Conservation (phyloP, 2,888 invertebrate species). For the Habroteleia sp. region DNA sequence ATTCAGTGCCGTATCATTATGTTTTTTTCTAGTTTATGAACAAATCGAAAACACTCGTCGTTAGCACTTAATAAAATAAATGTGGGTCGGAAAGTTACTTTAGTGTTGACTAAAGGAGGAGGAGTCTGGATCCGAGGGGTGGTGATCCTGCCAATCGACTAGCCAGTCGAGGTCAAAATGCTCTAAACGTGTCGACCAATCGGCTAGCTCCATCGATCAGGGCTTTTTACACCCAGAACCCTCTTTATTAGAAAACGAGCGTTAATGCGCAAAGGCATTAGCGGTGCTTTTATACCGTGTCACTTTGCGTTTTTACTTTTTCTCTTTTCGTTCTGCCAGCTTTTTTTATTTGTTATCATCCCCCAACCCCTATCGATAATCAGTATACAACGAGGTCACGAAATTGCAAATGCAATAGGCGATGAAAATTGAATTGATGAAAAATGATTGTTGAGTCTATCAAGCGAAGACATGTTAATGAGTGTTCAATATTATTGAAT, state of each 20-base stretch:
- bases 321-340: slow-evolving; percentile 41
- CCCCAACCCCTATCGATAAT: slow-evolving; percentile 37
- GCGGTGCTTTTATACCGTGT: slow-evolving; percentile 76
- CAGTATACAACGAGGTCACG: slow-evolving; percentile 47
- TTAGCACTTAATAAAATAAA: slow-evolving; percentile 20
- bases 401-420: slow-evolving; percentile 18
- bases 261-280: slow-evolving; percentile 80
- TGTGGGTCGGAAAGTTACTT: slow-evolving; percentile 52
- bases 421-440: no score
- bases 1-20: no score
- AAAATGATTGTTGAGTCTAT: no score
- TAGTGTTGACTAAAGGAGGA: slow-evolving; percentile 41
- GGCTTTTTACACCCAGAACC: slow-evolving; percentile 75
- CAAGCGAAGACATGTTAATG: no score
- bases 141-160: slow-evolving; percentile 44
- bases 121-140: slow-evolving; percentile 61
- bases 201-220: slow-evolving; percentile 76
- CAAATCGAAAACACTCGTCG: slow-evolving; percentile 30
- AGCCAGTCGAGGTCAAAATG: slow-evolving; percentile 56
- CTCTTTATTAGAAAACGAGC: slow-evolving; percentile 78
- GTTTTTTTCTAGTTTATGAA: no score
- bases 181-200: slow-evolving; percentile 71
- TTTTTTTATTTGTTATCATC: slow-evolving; percentile 40
- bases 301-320: slow-evolving; percentile 71
- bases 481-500: no score